phyloP scores from a whole-genome alignment of 2,797 vertebrate species.

The Sphaeramia orbicularis region DNA sequence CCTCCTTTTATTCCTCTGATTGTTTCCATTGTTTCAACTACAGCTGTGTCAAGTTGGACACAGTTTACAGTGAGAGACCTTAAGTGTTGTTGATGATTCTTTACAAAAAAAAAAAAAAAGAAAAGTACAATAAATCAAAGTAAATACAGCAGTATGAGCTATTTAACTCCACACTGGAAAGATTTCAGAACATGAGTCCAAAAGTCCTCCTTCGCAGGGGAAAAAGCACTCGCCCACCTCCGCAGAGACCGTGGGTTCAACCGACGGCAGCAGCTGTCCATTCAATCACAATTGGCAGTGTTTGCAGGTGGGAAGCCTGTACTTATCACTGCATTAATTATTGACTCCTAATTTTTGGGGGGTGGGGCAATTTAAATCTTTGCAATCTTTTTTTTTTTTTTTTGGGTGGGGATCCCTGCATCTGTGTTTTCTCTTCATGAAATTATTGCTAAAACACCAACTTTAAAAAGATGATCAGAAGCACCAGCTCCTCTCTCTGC shows the following conservation, averaged over 20 bases:
- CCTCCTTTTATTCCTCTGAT: background rate
- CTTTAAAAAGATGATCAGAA: slow-evolving; percentile 18
- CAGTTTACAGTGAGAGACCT: slow-evolving; percentile 23
- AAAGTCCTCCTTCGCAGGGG: slow-evolving; percentile 73
- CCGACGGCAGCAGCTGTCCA: slow-evolving; percentile 62
- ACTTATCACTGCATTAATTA: slow-evolving; percentile 67
- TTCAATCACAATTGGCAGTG: slow-evolving; percentile 72
- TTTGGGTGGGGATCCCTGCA: slow-evolving; percentile 20
- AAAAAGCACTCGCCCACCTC: slow-evolving; percentile 64
- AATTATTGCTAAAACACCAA: slow-evolving; percentile 41
- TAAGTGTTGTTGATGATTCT: slow-evolving; percentile 32
- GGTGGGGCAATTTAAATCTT: slow-evolving; percentile 6
- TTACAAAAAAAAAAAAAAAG: background rate
- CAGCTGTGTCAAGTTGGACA: slow-evolving; percentile 31
- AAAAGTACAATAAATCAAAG: slow-evolving; percentile 1
- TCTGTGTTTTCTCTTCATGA: slow-evolving; percentile 21
- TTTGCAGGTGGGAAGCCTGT: slow-evolving; percentile 76
- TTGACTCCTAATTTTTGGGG: slow-evolving; percentile 49
- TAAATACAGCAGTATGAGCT: slow-evolving; percentile 39
- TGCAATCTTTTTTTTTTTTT: background rate
- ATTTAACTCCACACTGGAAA: slow-evolving; percentile 54
- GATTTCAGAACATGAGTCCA: slow-evolving; percentile 69
- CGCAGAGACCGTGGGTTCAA: slow-evolving; percentile 58
- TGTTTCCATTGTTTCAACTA: slow-evolving; percentile 5
- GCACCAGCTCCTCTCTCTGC: slow-evolving; percentile 32